Conservation (phyloP, 2,113 vertebrate genomes). For the Phalacrocorax brasilianus region DNA sequence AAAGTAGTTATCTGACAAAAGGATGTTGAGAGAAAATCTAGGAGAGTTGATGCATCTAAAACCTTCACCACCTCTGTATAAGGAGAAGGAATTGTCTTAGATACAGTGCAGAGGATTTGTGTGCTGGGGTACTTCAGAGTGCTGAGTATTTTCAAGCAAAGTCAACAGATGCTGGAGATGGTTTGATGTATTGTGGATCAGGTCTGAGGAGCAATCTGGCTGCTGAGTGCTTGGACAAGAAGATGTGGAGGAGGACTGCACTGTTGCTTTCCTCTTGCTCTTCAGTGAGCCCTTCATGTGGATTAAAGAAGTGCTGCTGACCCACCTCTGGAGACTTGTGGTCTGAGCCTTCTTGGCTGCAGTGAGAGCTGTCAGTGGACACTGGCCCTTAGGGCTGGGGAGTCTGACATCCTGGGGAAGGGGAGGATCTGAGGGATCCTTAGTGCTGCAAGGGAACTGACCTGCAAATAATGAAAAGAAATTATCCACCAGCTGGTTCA, state of each 20-base stretch:
- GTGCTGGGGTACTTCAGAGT: background rate
- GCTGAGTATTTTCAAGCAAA: background rate
- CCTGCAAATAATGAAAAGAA: constrained; percentile 16
- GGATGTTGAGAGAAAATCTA: background rate
- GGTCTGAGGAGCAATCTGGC: background rate
- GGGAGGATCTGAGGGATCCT: background rate
- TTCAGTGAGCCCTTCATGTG: background rate
- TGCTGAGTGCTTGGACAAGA: background rate
- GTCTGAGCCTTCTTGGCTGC: background rate
- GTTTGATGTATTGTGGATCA: background rate
- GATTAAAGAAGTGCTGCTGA: background rate
- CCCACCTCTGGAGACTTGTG: background rate
- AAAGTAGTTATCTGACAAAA: background rate
- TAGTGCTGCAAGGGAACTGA: background rate
- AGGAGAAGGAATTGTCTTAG: background rate
- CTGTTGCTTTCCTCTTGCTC: background rate
- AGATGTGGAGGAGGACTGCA: background rate
- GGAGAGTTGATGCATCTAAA: background rate
- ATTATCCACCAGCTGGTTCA: background rate
- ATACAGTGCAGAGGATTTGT: background rate
- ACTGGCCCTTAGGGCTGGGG: background rate
- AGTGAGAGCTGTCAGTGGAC: background rate
- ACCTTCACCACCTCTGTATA: background rate
- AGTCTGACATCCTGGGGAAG: background rate
- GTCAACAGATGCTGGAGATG: background rate